These are phyloP conservation scores for Melanargia galathea DNA, from an alignment of 2,888 invertebrate genomes.

Conservation along the genomic window DNA sequence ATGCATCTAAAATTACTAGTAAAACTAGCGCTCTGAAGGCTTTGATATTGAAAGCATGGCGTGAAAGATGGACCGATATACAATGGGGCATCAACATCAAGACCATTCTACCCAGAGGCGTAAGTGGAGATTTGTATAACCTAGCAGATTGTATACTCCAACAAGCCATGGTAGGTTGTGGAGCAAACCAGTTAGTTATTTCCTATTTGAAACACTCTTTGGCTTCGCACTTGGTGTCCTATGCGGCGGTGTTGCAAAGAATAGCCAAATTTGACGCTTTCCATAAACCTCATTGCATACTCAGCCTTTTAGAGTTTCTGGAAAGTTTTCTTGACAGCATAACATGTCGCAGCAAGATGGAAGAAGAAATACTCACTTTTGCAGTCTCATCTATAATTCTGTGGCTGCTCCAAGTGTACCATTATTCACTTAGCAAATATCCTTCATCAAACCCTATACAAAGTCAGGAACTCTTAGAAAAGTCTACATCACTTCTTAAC, in stretches of 20 bases:
- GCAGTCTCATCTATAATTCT: conserved; percentile 91
- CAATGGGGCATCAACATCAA: conserved; percentile 98
- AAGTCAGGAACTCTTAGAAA: conserved; percentile 85
- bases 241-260: conserved; percentile 93
- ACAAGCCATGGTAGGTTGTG: conserved; percentile 96
- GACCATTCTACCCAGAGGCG: conserved; percentile 93
- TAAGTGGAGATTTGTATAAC: conserved; percentile 96
- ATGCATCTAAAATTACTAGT: conserved; percentile 89
- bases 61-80: conserved; percentile 96
- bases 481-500: conserved; percentile 85
- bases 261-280: conserved; percentile 94
- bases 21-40: conserved; percentile 92
- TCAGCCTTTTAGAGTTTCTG: conserved; percentile 92
- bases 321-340: conserved; percentile 85
- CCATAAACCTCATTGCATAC: conserved; percentile 93
- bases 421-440: conserved; percentile 74
- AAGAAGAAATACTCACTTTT: conserved; percentile 92
- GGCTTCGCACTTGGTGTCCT: conserved; percentile 94
- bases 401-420: conserved; percentile 91
- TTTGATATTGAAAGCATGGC: conserved; percentile 93
- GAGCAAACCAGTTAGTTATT: conserved; percentile 94
- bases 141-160: conserved; percentile 96
- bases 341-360: conserved; percentile 90
- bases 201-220: conserved; percentile 96
- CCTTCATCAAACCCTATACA: conserved; percentile 75